phyloP scores from a whole-genome alignment of 2,113 vertebrate genomes.

The Piaya cayana region DNA sequence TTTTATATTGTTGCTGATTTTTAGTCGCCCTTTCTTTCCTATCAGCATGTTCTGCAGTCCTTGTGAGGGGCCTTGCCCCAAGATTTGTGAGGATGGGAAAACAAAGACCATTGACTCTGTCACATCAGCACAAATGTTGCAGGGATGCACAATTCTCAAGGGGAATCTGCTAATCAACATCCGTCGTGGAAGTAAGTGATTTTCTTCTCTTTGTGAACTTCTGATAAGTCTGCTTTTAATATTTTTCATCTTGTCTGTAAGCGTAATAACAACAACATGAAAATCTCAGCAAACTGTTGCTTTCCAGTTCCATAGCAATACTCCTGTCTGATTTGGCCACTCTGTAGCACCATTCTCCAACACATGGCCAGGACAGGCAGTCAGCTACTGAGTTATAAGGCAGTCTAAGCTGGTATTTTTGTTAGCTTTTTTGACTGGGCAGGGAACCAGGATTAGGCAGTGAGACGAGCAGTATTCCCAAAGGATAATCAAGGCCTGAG shows the following conservation, averaged over 20 bases:
- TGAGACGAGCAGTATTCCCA: background rate
- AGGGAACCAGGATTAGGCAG: background rate
- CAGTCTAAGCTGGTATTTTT: background rate
- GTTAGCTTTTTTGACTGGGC: background rate
- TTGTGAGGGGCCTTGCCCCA: slow-evolving; percentile 93
- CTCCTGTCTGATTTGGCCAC: slow-evolving; percentile 27
- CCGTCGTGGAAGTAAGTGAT: slow-evolving; percentile 92
- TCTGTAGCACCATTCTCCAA: background rate
- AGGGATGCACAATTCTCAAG: slow-evolving; percentile 92
- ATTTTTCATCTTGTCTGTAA: background rate
- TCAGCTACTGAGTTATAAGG: background rate
- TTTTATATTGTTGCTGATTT: background rate
- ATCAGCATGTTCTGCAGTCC: slow-evolving; percentile 93
- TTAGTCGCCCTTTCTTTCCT: background rate
- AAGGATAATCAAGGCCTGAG: background rate
- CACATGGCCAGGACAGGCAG: background rate
- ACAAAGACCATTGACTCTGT: slow-evolving; percentile 90
- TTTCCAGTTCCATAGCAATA: background rate
- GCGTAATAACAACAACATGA: background rate
- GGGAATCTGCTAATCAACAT: slow-evolving; percentile 97
- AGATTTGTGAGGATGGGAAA: slow-evolving; percentile 83
- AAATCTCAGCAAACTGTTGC: background rate
- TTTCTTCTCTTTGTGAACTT: background rate
- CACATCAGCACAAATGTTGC: slow-evolving; percentile 90
- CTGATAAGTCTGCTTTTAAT: background rate